Evolutionary conservation across 1,140 invertebrate species (phyloP), one percentile per base, ranked within the genome.

Genomic region (Drosophila pectinifera): DNA sequence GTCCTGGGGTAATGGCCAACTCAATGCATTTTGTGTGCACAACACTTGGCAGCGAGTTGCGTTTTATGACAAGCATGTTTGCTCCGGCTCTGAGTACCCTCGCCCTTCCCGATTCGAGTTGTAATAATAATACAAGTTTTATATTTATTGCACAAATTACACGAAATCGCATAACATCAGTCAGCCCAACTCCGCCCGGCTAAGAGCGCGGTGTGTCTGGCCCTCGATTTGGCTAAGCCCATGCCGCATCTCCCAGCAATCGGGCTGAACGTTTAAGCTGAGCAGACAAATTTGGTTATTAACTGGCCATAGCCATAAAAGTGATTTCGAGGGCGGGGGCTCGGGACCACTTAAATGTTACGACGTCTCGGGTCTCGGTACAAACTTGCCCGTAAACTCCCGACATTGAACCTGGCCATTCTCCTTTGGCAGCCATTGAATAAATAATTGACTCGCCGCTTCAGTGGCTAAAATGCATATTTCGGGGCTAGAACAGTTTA

Each of bases 251-350:
- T 22, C 34, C 6, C n/a, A 57, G 68, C 42, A 38, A 46, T 46
- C 56, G n/a, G 20, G 49, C 16, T 72, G 36, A 70, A 57, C 38
- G 58, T 45, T 46, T 45, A 73, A 69, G 81, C 78, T 78, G 67
- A 85, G 81, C 73, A 76, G 70, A 88, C 83, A 86, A 88, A 88
- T 86, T 86, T 88, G 70, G 55, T 79, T 88, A 86, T 79, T 86
- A 83, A 73, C 83, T 67, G 70, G 72, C 79, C 45, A 49, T 63
- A 63, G 69, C 54, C 62, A 53, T 82, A 76, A 88, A 83, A 72
- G 48, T 46, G 55, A 62, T 38, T 43, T 20, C 22, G 42, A 16
- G 39, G 38, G 42, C 16, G 28, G 18, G 45, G 31, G 31, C 45
- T 22, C 14, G 55, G 63, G 46, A 49, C 22, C 79, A 76, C 83